Evolutionary conservation across 2,113 vertebrate genomes (phyloP).

Genomic region (Syngnathus floridae): DNA sequence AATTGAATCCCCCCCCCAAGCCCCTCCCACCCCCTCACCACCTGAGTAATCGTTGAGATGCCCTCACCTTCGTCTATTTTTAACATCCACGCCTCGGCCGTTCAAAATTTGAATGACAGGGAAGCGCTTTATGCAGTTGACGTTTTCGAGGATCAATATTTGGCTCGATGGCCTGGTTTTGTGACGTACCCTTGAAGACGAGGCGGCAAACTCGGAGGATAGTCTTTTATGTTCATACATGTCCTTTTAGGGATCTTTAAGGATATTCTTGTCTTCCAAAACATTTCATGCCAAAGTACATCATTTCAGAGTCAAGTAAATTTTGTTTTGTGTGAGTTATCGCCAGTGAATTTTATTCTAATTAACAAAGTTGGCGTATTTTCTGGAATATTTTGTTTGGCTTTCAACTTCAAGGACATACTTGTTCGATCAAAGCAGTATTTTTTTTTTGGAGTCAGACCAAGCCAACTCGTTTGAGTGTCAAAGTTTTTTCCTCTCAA

Average conservation of each 20-base stretch:
- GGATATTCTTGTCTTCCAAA: background rate
- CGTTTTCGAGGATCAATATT: constrained; percentile 22
- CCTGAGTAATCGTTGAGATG: constrained; percentile 25
- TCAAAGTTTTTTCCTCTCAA: background rate
- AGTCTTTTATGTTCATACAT: constrained; percentile 7
- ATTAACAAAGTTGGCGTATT: no score
- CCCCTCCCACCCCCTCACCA: background rate
- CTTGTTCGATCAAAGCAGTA: no score
- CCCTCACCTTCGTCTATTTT: constrained; percentile 45
- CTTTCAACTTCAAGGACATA: no score
- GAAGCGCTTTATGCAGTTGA: constrained; percentile 29
- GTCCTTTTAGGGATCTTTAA: background rate
- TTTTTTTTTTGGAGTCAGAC: no score
- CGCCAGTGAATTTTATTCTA: no score
- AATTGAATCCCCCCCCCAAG: constrained; percentile 55
- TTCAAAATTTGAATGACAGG: constrained; percentile 52
- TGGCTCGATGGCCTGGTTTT: constrained; percentile 33
- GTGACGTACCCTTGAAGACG: constrained; percentile 29
- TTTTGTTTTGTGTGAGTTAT: no score
- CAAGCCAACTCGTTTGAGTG: no score
- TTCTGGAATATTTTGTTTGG: no score
- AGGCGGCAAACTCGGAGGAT: constrained; percentile 15
- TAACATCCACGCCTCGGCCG: constrained; percentile 27
- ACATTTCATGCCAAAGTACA: background rate
- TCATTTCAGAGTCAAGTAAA: background rate